Evolutionary conservation across 1,140 invertebrate species (phyloP).

Genomic region (Nomia melanderi): DNA sequence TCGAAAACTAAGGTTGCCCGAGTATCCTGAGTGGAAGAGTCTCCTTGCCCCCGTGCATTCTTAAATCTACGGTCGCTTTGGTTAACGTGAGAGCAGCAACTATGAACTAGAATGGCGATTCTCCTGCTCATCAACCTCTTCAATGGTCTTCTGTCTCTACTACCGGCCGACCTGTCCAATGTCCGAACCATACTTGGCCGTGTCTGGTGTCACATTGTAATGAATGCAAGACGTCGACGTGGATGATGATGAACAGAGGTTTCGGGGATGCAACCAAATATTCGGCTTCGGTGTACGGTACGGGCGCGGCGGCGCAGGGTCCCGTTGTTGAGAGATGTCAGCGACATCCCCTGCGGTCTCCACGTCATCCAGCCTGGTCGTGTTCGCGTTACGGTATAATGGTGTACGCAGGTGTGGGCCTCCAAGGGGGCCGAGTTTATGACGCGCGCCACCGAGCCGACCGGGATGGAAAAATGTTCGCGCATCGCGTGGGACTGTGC

Average conservation of each 20-base stretch:
- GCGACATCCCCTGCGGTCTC: conserved; percentile 50
- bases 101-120: conserved; percentile 15
- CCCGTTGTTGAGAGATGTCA: conserved; percentile 57
- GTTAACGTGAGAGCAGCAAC: too few species aligned
- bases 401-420: conserved; percentile 3
- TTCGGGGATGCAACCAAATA: conserved; percentile 47
- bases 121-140: conserved; percentile 18
- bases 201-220: conserved; percentile 38
- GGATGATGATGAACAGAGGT: conserved; percentile 58
- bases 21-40: too few species aligned
- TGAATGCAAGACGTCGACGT: conserved; percentile 60
- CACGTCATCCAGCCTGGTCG: conserved; percentile 17
- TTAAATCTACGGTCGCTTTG: too few species aligned
- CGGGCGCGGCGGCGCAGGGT: conserved; percentile 38
- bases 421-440: conserved; percentile 16
- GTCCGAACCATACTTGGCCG: neutral
- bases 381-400: conserved; percentile 38
- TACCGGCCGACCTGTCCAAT: neutral
- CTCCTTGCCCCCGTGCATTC: too few species aligned
- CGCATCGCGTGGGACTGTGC: neutral
- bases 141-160: neutral
- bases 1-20: too few species aligned
- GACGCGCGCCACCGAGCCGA: neutral
- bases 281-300: conserved; percentile 43
- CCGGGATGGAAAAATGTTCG: neutral